These are phyloP conservation scores for Toxostoma redivivum DNA, from an alignment of 2,113 vertebrate species.

Conservation along the genomic window DNA sequence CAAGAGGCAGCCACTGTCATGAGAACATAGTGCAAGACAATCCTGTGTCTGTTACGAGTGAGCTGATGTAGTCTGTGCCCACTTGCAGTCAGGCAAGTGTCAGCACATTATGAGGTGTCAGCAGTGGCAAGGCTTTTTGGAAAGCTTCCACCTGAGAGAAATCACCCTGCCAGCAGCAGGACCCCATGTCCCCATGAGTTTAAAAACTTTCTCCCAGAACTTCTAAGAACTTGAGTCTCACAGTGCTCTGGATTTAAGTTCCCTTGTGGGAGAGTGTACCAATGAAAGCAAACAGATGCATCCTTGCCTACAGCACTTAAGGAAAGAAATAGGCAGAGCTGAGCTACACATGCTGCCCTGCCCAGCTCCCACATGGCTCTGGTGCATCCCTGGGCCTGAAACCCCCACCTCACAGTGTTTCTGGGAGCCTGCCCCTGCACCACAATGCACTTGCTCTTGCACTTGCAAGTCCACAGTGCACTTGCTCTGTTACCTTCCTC, in stretches of 20 bases:
- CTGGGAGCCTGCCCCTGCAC: not conserved
- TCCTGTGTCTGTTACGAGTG: not conserved
- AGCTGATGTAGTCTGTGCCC: not conserved
- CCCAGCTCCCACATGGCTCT: not conserved
- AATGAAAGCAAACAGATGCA: not conserved
- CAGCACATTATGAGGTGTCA: not conserved
- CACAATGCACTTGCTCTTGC: not conserved
- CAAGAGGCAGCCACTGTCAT: rapidly evolving
- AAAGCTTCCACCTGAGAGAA: not conserved
- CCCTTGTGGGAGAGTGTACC: not conserved
- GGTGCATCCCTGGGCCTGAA: not conserved
- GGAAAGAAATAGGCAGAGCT: not conserved
- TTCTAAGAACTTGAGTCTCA: not conserved
- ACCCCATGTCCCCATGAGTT: not conserved
- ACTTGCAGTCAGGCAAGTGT: not conserved
- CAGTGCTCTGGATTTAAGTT: not conserved
- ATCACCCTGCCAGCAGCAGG: not conserved
- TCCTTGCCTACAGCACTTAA: not conserved
- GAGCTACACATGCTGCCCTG: rapidly evolving
- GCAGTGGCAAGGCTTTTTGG: not conserved
- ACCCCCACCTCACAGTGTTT: rapidly evolving
- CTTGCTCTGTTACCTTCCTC: not conserved
- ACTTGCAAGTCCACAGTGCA: not conserved
- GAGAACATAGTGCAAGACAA: not conserved
- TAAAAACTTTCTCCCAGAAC: not conserved